Conservation (phyloP, 2,797 vertebrate species). For the Eulemur coronatus region DNA sequence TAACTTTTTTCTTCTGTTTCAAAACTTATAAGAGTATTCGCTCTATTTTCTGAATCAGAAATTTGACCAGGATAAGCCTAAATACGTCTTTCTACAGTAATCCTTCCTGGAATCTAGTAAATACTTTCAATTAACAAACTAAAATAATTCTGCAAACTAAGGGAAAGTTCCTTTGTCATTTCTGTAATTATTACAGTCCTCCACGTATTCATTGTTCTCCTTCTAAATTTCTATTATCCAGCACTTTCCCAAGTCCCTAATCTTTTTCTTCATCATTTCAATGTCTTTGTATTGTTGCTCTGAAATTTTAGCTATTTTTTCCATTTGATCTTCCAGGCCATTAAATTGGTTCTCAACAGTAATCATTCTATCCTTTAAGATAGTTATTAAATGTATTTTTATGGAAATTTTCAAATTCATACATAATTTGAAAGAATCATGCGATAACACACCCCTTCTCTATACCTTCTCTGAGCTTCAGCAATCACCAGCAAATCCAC, state of each 20-base stretch:
- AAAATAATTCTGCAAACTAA: background rate
- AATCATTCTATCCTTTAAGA: background rate
- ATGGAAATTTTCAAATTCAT: background rate
- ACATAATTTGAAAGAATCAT: background rate
- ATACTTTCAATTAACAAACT: background rate
- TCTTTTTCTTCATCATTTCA: background rate
- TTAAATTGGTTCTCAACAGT: background rate
- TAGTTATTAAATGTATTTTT: background rate
- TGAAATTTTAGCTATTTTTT: background rate
- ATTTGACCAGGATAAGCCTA: background rate
- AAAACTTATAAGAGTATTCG: background rate
- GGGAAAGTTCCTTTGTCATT: background rate
- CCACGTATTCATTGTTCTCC: background rate
- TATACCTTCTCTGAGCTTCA: background rate
- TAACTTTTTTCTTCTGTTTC: background rate
- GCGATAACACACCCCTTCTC: background rate
- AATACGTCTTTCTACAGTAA: background rate
- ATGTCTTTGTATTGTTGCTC: background rate
- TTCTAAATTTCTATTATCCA: background rate
- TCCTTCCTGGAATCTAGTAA: background rate
- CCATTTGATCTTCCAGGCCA: background rate
- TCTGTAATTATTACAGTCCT: background rate
- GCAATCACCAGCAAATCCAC: background rate
- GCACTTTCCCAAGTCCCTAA: background rate
- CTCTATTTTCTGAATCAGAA: background rate